Base-by-base conservation (phyloP, 2,797 vertebrate genomes). In the Trachurus trachurus region DNA sequence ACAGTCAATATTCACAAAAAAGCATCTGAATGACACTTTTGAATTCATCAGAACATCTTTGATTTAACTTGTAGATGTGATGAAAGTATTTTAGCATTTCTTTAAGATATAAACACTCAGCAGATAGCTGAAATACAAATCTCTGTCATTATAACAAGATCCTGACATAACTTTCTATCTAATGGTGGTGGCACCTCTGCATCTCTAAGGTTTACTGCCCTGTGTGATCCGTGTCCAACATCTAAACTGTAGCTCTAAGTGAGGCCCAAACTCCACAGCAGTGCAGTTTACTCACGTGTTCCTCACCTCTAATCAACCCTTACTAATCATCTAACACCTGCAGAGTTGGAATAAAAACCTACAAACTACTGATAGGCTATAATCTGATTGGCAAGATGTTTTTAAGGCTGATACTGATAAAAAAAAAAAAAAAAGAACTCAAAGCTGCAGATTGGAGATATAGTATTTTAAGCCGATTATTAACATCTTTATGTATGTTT, bases 351-450 rank as follows among this genome's bases (percentile, higher is more conserved):
- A 69, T 16, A 22, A 79, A 74, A 78, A 59, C 77, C 66, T 66
- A 76, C 53, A 42, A 71, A 70, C 77, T 72, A 84, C 50, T 42
- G n/a, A 74, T 57, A 71, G n/a, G n/a, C n/a, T n/a, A 26, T 34
- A 64, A 73, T 83, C 63, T 83, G 49, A 87, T 75, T 82, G 87
- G 83, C 83, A 89, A 83, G 22, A 68, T 71, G 44, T 53, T 60
- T 66, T 78, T 86, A 85, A 89, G 87, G 87, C 83, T 78, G 64
- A 67, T 64, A 54, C 66, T 53, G 80, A 77, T 66, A 53, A 50
- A 58, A 71, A 74, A 53, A 58, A 71, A 74, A 53, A 26, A 49
- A 58, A 52, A 17, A 0, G 0, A 61, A 22, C 15, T 62, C 17
- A 3, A 84, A 87, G 80, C 75, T 74, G 75, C 66, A 74, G 77